Evolutionary conservation across 2,113 vertebrate genomes (phyloP).

Genomic region (Arizona elegans): DNA sequence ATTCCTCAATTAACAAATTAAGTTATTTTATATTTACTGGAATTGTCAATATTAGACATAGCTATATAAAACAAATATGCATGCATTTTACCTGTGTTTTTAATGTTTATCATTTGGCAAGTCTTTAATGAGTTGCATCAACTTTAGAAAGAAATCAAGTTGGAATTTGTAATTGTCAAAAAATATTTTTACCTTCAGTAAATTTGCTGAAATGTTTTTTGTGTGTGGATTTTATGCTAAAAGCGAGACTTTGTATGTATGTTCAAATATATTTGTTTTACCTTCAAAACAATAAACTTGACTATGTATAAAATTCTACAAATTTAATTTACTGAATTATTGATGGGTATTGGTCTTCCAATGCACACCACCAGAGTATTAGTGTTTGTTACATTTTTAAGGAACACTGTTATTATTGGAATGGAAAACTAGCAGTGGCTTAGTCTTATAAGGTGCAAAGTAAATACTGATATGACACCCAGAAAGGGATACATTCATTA

Average conservation of each 20-base stretch:
- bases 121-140: slow-evolving; percentile 51
- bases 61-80: slow-evolving; percentile 25
- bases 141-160: slow-evolving; percentile 39
- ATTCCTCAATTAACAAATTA: slow-evolving; percentile 18
- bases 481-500: neutral
- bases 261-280: slow-evolving; percentile 49
- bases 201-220: slow-evolving; percentile 26
- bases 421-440: neutral
- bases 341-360: slow-evolving; percentile 1
- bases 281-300: slow-evolving; percentile 64
- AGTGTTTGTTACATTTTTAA: too few relatives aligned
- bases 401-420: neutral
- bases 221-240: slow-evolving; percentile 50
- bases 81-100: slow-evolving; percentile 28
- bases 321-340: slow-evolving; percentile 29
- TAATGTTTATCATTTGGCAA: slow-evolving; percentile 39
- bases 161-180: slow-evolving; percentile 13
- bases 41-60: slow-evolving; percentile 33
- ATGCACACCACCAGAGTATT: neutral
- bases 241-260: slow-evolving; percentile 53
- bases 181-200: slow-evolving; percentile 2
- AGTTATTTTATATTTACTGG: slow-evolving; percentile 51
- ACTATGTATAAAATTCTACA: slow-evolving; percentile 44
- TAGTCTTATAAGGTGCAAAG: neutral
- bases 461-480: neutral